Conservation (phyloP, 2,888 invertebrate species). For the Apoderus coryli region DNA sequence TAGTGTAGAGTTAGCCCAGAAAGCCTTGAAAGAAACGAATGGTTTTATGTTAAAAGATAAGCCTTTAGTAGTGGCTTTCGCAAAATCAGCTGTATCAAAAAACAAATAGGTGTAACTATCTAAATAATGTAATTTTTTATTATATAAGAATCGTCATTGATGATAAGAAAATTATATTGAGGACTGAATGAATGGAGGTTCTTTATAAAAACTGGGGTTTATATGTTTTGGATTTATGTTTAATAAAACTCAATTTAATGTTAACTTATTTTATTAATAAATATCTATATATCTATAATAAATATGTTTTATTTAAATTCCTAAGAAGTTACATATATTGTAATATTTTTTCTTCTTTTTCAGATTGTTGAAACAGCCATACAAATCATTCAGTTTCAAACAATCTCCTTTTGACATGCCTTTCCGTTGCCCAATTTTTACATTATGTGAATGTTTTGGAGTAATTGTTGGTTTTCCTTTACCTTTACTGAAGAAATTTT, state of each 20-base stretch:
- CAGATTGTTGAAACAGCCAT: slow-evolving; percentile 42
- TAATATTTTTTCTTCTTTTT: slow-evolving; percentile 38
- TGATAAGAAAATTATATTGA: too few relatives aligned
- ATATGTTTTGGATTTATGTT: too few relatives aligned
- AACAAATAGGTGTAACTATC: slow-evolving; percentile 12
- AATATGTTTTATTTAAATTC: slow-evolving; percentile 26
- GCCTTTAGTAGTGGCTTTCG: slow-evolving; percentile 85
- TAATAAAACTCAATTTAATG: not conserved
- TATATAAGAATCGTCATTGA: too few relatives aligned
- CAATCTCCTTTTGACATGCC: slow-evolving; percentile 52
- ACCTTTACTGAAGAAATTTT: slow-evolving; percentile 45
- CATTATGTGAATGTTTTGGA: slow-evolving; percentile 38
- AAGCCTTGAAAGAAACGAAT: slow-evolving; percentile 72
- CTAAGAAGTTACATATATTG: slow-evolving; percentile 39
- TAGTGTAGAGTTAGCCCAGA: slow-evolving; percentile 48
- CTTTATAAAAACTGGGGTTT: too few relatives aligned
- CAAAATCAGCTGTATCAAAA: slow-evolving; percentile 34
- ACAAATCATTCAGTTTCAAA: slow-evolving; percentile 50
- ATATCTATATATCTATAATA: not conserved
- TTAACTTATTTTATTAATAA: not conserved
- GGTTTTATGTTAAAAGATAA: slow-evolving; percentile 75
- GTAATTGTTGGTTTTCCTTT: slow-evolving; percentile 48
- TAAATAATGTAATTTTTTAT: not conserved
- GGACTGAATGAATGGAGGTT: too few relatives aligned
- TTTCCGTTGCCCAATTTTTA: slow-evolving; percentile 44